Percentiles rank a stretch among this genome's conserved stretches.
These are phyloP conservation scores for Silurus meridionalis DNA, from an alignment of 2,113 vertebrate species.

Conservation along the genomic window DNA sequence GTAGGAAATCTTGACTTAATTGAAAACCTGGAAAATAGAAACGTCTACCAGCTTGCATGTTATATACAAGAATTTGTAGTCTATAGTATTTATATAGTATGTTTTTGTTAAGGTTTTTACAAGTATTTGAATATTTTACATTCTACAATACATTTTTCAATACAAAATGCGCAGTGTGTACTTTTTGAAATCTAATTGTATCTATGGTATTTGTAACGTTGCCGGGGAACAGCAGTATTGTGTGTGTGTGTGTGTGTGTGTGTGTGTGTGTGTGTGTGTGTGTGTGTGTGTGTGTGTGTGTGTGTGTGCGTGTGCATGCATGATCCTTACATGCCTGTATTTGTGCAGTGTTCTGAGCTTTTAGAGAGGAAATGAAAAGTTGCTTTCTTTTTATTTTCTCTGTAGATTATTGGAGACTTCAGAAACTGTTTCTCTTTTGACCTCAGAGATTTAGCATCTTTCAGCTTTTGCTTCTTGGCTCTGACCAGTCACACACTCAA, in stretches of 20 bases:
- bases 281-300: background rate
- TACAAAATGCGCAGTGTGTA: background rate
- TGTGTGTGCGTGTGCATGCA: background rate
- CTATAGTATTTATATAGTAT: too few relatives aligned
- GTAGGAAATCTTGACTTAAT: background rate
- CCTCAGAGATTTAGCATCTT: conserved; percentile 32
- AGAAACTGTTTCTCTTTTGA: conserved; percentile 24
- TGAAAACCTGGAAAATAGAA: background rate
- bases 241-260: background rate
- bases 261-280: background rate
- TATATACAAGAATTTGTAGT: too few relatives aligned
- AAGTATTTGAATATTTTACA: background rate
- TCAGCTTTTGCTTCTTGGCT: conserved; percentile 17
- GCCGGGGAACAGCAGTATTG: background rate
- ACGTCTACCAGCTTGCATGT: background rate
- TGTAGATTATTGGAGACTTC: background rate
- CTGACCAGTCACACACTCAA: conserved; percentile 26
- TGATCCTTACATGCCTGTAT: too few relatives aligned
- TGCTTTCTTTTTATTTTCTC: conserved; percentile 10
- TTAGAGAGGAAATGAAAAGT: background rate
- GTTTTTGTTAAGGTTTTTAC: background rate
- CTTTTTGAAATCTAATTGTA: background rate
- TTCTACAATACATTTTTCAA: too few relatives aligned
- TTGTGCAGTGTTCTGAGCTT: background rate
- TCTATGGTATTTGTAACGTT: background rate